Conservation (phyloP, 35 echinoderm and acorn worm species). For the Patiria miniata region DNA sequence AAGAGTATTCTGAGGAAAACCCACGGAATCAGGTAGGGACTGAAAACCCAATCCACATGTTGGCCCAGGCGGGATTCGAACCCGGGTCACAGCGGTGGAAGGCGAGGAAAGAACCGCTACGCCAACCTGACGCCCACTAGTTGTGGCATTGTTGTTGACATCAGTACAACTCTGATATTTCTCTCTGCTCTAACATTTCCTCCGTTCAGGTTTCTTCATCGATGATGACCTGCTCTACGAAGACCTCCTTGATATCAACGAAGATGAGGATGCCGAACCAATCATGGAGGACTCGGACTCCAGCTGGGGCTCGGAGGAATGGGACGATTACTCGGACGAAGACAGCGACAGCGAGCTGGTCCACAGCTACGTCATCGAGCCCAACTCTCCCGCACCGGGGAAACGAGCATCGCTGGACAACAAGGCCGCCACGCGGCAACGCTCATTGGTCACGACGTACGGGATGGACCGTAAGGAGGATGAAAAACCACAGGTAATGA, state of each 20-base stretch:
- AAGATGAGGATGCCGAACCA: conserved; percentile 61
- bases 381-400: conserved; percentile 56
- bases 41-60: too few relatives aligned
- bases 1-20: too few relatives aligned
- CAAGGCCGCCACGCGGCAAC: not conserved
- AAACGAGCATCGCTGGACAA: conserved; percentile 36
- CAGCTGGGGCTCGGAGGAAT: conserved; percentile 91
- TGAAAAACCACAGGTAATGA: conserved; percentile 75
- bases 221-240: conserved; percentile 89
- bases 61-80: too few relatives aligned
- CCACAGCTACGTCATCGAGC: conserved; percentile 74
- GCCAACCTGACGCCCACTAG: too few relatives aligned
- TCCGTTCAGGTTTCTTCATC: conserved; percentile 81
- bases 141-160: too few relatives aligned
- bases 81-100: too few relatives aligned
- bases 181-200: too few relatives aligned
- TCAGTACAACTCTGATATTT: too few relatives aligned
- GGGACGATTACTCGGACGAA: conserved; percentile 80
- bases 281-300: conserved; percentile 68
- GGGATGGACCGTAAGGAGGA: conserved; percentile 67
- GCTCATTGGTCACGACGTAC: conserved; percentile 51
- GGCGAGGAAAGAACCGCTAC: too few relatives aligned
- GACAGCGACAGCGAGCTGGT: conserved; percentile 77
- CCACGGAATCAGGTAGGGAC: too few relatives aligned
- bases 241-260: conserved; percentile 69